Base-by-base conservation (phyloP, 2,888 invertebrate species). In the Chrysodeixis includens region DNA sequence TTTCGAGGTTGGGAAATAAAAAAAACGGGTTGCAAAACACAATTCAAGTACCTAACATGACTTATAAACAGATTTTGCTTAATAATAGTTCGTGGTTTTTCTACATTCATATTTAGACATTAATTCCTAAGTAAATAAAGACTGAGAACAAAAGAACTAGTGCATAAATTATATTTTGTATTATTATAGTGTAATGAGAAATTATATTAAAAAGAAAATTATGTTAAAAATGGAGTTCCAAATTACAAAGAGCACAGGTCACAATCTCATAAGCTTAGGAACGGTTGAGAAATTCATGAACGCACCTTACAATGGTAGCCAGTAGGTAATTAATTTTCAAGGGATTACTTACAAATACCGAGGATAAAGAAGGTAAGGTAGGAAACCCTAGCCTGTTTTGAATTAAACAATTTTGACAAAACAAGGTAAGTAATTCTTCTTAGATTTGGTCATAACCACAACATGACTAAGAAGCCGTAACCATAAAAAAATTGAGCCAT, bases 251-350 rank as follows among this genome's bases (percentile, higher is more conserved):
- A 61, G 71, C 76, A 81, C 65, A 83, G 78, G 78, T 81, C 84
- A 86, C 85, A 81, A 84, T 83, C 80, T 79, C 79, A 81, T 88
- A 87, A 90, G 86, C 88, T 80, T 72, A 71, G 81, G 76, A 82
- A 86, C 87, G 88, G 88, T 86, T 85, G 85, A 86, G 87, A 79
- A 78, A 82, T 82, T 83, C 79, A 81, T 70, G 68, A 73, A 74
- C 76, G 68, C 68, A 73, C 82, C 84, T 85, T 86, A 83, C 84
- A 83, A 83, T 86, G 88, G 86, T 80, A 72, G 76, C 74, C 73
- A 67, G 86, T 83, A 83, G 86, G 87, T 93, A 93, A 93, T 93
- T 93, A 94, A 94, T 94, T 94, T 93, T 89, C 86, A 86, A 88
- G 89, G 91, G 93, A 93, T 94, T 93, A 93, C 88, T 79, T 86